Conservation (phyloP, 2,113 vertebrate genomes). For the Sebastes schlegelii region DNA sequence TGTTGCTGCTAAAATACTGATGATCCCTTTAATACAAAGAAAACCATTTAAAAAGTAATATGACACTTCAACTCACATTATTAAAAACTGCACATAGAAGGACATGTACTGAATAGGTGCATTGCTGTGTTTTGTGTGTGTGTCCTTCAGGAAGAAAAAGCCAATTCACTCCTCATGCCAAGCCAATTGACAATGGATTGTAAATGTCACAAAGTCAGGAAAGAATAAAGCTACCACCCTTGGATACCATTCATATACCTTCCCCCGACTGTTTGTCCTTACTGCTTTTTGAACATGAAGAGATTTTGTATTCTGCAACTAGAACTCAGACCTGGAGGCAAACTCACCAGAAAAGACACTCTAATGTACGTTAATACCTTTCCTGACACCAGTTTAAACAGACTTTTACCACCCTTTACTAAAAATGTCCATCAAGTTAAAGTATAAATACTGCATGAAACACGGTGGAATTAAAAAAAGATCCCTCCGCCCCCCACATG, state of each 20-base stretch:
- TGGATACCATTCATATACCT: conserved; percentile 1
- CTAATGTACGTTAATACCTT: not conserved
- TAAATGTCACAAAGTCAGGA: conserved; percentile 17
- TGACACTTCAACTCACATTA: not conserved
- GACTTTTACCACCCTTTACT: not conserved
- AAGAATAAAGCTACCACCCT: not conserved
- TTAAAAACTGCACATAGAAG: not conserved
- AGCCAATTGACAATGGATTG: conserved; percentile 2
- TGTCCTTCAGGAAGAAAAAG: not conserved
- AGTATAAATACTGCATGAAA: not conserved
- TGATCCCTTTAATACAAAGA: not conserved
- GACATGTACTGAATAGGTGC: not conserved
- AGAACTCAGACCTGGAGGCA: not conserved
- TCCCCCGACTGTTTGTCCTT: not conserved
- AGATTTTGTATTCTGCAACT: not conserved
- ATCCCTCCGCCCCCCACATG: too few species aligned
- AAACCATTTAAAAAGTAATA: not conserved
- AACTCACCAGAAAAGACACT: not conserved
- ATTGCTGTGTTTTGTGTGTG: not conserved
- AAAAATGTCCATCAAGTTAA: not conserved
- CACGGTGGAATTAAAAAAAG: too few species aligned
- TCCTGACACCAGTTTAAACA: not conserved
- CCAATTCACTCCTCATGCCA: not conserved
- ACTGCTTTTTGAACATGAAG: not conserved
- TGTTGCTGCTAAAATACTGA: not conserved